A percentile compares a stretch with the other conserved stretches of the same genome.
phyloP scores from a whole-genome alignment of 2,888 invertebrate species.

The Mystacides longicornis region DNA sequence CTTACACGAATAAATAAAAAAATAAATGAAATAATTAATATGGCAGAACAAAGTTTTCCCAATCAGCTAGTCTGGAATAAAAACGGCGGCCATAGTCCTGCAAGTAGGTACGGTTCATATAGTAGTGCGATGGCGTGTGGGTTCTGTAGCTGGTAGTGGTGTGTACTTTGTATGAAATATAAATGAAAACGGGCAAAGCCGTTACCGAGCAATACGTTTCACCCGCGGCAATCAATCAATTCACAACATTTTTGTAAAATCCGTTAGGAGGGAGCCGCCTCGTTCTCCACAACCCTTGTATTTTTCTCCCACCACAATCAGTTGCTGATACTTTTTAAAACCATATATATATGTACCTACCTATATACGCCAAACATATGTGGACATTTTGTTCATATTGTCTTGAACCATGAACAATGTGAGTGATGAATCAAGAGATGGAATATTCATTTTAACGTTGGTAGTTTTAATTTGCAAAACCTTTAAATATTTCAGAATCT shows the following conservation, averaged over 20 bases:
- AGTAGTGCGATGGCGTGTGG: background rate
- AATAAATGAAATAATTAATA: too few species aligned
- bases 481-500: background rate
- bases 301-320: conserved; percentile 1
- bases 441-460: too few species aligned
- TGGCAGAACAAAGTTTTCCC: too few species aligned
- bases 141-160: background rate
- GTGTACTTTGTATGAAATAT: background rate
- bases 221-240: conserved; percentile 17
- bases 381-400: too few species aligned
- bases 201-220: conserved; percentile 9
- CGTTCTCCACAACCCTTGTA: conserved; percentile 4
- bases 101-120: background rate
- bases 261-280: background rate
- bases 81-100: too few species aligned
- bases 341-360: too few species aligned
- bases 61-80: too few species aligned
- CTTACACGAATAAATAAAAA: too few species aligned
- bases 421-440: too few species aligned
- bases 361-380: too few species aligned
- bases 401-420: too few species aligned
- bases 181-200: conserved; percentile 5
- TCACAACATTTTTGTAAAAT: conserved; percentile 12
- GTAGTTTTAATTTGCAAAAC: too few species aligned
- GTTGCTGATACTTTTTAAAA: conserved; percentile 7